phyloP scores from a whole-genome alignment of 2,113 vertebrate genomes.

The Mirza zaza region DNA sequence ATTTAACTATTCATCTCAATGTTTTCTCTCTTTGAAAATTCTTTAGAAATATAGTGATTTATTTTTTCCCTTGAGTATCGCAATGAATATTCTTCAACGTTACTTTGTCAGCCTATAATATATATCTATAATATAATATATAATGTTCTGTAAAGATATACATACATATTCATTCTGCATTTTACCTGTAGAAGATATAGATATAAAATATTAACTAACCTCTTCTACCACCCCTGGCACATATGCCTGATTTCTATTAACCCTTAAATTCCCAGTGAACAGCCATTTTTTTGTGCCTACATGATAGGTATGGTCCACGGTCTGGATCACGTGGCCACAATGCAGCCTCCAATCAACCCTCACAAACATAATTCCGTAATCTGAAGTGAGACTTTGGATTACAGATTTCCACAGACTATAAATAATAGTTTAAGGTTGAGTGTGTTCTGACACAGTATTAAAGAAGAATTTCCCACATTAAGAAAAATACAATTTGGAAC shows the following conservation, averaged over 20 bases:
- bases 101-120: background rate
- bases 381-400: background rate
- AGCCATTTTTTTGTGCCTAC: background rate
- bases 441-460: constrained; percentile 23
- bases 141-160: background rate
- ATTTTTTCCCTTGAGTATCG: constrained; percentile 14
- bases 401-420: background rate
- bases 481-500: background rate
- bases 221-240: background rate
- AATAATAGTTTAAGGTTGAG: background rate
- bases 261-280: background rate
- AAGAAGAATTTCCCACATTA: background rate
- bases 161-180: background rate
- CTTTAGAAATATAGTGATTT: background rate
- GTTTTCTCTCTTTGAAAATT: constrained; percentile 49
- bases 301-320: background rate
- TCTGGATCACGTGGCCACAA: background rate
- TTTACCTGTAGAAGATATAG: background rate
- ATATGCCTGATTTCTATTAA: background rate
- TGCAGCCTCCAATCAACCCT: background rate
- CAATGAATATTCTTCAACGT: constrained; percentile 29
- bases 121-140: background rate
- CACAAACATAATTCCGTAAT: background rate
- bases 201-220: background rate
- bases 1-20: constrained; percentile 52